Base-by-base conservation (phyloP, 2,888 invertebrate genomes). In the Eilema caniola region DNA sequence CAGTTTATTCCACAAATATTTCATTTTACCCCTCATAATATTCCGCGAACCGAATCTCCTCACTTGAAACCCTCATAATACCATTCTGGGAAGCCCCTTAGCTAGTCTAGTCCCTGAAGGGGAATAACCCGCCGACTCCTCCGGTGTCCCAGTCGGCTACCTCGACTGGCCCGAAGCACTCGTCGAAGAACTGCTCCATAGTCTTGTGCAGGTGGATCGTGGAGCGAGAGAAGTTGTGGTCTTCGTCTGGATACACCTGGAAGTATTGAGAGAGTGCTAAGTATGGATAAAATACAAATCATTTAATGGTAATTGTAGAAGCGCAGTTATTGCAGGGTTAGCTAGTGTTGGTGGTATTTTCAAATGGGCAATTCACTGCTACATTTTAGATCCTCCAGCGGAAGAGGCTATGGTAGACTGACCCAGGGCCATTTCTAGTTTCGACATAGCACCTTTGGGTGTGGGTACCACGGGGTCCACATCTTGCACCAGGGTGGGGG, bases 161-260 rank as follows among this genome's bases (percentile, higher is more conserved):
- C 73, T 97, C 97, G 25, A 96, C 95, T 1, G 97, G 96, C 0
- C 97, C 97, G 88, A 98, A 98, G 86, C 97, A 97, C 74, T 98
- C 97, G 89, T 98, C 97, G 87, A 98, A 97, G 93, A 98, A 98
- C 88, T 97, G 97, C 90, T 98, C 98, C 96, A 98, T 97, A 14
- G 98, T 97, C 85, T 97, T 97, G 93, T 98, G 98, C 70, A 98
- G 96, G 88, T 99, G 98, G 69, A 97, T 95, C 66, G 96, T 95
- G 0, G 98, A 97, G 64, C 97, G 96, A 74, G 96, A 95, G 85
- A 98, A 96, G 61, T 96, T 94, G 89, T 98, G 98, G 47, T 97
- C 97, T 89, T 98, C 98, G 89, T 98, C 98, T 0, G 98, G 98
- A 89, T 99, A 99, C 0, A 98, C 96, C 98, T 98, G 93, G 3